Conservation (phyloP, 2,797 vertebrate species). For the Rhinichthys osculus region DNA sequence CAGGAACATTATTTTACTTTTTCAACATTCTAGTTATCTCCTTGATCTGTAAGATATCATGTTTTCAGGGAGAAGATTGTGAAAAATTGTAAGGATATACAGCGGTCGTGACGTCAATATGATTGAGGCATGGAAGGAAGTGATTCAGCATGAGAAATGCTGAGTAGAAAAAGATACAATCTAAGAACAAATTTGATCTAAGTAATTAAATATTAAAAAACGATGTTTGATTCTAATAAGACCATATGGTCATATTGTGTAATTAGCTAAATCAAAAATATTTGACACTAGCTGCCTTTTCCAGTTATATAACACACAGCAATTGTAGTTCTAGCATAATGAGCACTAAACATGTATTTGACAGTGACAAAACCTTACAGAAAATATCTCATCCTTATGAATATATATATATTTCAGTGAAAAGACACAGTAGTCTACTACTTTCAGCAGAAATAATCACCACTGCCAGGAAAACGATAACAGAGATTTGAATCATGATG, state of each 20-base stretch:
- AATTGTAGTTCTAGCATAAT: not conserved
- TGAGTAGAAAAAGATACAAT: slow-evolving; percentile 2
- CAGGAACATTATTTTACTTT: not conserved
- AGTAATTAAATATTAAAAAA: not conserved
- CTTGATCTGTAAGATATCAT: not conserved
- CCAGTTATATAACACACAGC: not conserved
- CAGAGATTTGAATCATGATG: slow-evolving; percentile 32
- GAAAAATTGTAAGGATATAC: not conserved
- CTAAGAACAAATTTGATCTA: not conserved
- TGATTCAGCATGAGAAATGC: slow-evolving; percentile 20
- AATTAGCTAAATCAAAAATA: not conserved
- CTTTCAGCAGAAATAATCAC: not conserved
- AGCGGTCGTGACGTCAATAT: not conserved
- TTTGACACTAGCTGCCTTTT: not conserved
- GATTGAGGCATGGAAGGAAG: slow-evolving; percentile 21
- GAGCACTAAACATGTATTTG: not conserved
- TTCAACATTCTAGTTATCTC: not conserved
- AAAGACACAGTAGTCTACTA: not conserved
- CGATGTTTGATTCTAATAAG: not conserved
- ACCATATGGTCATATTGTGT: not conserved
- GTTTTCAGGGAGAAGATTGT: not conserved
- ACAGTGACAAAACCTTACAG: not conserved
- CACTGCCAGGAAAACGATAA: not conserved
- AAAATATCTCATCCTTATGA: not conserved
- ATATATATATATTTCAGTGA: not conserved